Conservation (phyloP, 2,113 vertebrate species). For the Mesembrinibis cayennensis region DNA sequence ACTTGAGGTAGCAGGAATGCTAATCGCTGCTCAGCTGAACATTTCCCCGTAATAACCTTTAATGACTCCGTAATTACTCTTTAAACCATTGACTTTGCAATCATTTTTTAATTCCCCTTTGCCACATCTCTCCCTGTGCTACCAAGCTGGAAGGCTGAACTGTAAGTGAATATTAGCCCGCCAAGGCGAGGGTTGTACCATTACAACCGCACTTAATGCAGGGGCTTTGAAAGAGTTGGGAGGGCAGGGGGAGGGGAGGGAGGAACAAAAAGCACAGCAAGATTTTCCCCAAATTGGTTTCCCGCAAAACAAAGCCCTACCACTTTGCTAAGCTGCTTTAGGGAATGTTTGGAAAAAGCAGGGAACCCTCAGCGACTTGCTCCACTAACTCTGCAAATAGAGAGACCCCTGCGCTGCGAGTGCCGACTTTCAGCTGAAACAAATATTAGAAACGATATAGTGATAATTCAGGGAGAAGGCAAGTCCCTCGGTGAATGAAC, state of each 20-base stretch:
- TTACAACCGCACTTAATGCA: not conserved
- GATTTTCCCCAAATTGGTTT: conserved; percentile 24
- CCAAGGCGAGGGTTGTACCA: not conserved
- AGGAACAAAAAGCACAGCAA: conserved; percentile 53
- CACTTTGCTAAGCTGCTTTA: conserved; percentile 46
- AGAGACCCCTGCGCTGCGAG: not conserved
- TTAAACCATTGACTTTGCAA: conserved; percentile 68
- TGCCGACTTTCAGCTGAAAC: not conserved
- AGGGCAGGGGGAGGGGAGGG: conserved; percentile 37
- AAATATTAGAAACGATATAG: not conserved
- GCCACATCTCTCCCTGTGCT: not conserved
- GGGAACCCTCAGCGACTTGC: not conserved
- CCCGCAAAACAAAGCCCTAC: conserved; percentile 18
- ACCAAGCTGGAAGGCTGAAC: not conserved
- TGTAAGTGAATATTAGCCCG: not conserved
- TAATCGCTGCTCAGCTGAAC: conserved; percentile 53
- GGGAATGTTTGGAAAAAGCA: not conserved
- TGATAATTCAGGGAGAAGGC: conserved; percentile 5
- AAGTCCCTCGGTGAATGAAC: not conserved
- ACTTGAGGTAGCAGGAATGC: conserved; percentile 37
- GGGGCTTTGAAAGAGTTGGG: not conserved
- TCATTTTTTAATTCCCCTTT: conserved; percentile 57
- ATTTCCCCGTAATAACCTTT: conserved; percentile 56
- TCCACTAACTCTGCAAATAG: not conserved
- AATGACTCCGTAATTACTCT: conserved; percentile 64